phyloP scores from a whole-genome alignment of 2,797 vertebrate species.

The Sebastes variabilis region DNA sequence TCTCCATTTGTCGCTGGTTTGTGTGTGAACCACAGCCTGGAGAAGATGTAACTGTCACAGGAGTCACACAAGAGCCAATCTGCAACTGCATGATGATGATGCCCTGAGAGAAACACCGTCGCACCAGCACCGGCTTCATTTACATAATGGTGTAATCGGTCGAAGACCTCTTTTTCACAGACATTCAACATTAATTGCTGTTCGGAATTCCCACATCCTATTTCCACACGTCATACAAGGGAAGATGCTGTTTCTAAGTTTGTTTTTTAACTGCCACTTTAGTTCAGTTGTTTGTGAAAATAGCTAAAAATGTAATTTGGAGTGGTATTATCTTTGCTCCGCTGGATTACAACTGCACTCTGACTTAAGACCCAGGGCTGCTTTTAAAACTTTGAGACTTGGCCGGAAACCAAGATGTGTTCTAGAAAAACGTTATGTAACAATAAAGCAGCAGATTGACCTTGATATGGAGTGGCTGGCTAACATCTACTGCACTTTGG shows the following conservation, averaged over 20 bases:
- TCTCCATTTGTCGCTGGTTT: not conserved
- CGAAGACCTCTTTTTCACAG: not conserved
- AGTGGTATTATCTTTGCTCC: not conserved
- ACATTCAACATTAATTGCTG: not conserved
- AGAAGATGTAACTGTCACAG: not conserved
- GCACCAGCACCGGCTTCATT: constrained; percentile 16
- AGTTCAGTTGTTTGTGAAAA: not conserved
- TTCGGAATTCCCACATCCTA: not conserved
- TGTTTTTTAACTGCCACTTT: not conserved
- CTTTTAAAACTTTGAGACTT: constrained; percentile 10
- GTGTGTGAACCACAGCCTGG: constrained; percentile 15
- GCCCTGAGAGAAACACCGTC: constrained; percentile 14
- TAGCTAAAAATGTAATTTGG: not conserved
- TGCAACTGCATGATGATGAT: constrained; percentile 24
- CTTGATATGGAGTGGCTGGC: constrained; percentile 4
- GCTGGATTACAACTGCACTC: not conserved
- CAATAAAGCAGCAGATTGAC: constrained; percentile 1
- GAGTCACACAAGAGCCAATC: constrained; percentile 14
- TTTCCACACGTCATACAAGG: not conserved
- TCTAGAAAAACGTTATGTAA: constrained; percentile 11
- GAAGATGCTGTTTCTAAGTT: not conserved
- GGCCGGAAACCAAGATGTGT: not conserved
- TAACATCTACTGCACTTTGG: not conserved
- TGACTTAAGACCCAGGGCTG: not conserved
- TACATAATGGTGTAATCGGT: constrained; percentile 26